Percentiles rank a stretch among this genome's conserved stretches.
These are phyloP conservation scores for Neogobius melanostomus DNA, from an alignment of 2,113 vertebrate species.

Conservation along the genomic window DNA sequence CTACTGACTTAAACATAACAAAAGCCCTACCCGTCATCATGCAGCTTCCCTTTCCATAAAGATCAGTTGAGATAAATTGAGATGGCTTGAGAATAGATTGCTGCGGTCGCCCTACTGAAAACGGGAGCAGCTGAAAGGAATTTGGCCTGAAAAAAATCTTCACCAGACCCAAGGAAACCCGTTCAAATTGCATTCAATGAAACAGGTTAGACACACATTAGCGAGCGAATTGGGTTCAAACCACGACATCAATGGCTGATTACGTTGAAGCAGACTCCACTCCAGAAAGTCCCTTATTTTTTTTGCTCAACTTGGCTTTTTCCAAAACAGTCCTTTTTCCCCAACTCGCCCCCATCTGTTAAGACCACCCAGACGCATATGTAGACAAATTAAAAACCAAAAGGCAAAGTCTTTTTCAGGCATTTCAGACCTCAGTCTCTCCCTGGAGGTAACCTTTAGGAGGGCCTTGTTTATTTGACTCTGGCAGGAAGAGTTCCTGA, in stretches of 20 bases:
- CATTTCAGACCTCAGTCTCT: background rate
- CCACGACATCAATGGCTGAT: background rate
- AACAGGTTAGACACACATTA: background rate
- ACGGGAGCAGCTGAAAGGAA: no score
- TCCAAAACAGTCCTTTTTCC: background rate
- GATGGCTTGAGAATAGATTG: no score
- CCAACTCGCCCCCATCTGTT: background rate
- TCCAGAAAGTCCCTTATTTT: background rate
- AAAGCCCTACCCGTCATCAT: no score
- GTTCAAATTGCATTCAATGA: background rate
- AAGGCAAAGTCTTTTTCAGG: background rate
- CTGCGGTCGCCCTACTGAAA: no score
- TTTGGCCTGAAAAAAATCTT: no score
- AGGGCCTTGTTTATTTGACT: slow-evolving; percentile 2
- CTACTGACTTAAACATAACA: no score
- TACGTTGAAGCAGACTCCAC: background rate
- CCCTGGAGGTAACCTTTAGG: background rate
- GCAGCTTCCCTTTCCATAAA: no score
- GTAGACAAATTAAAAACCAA: background rate
- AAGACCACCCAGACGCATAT: background rate
- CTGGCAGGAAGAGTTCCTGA: background rate
- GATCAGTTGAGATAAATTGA: no score
- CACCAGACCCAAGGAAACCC: no score
- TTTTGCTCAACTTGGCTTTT: background rate
- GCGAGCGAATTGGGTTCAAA: background rate